phyloP scores from a whole-genome alignment of 2,797 vertebrate genomes.

The Thalassophryne amazonica region DNA sequence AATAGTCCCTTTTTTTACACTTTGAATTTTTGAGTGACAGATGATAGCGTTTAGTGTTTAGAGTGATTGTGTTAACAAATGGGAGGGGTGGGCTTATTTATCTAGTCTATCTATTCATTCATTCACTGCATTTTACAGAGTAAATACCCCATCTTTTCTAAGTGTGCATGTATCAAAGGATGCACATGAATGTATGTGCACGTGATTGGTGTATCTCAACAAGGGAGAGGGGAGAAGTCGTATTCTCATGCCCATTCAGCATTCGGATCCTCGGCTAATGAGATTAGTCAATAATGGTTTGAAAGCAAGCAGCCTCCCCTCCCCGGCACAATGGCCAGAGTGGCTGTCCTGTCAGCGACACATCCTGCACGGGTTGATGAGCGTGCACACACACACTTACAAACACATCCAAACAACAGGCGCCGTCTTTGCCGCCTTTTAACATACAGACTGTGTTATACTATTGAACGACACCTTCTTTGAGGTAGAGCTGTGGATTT shows the following conservation, averaged over 20 bases:
- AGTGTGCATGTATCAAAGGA: conserved; percentile 7
- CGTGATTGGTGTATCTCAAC: conserved; percentile 36
- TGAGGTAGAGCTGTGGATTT: conserved; percentile 17
- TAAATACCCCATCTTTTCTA: too few species aligned
- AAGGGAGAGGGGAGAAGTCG: conserved; percentile 41
- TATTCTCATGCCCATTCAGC: conserved; percentile 60
- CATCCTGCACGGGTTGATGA: conserved; percentile 59
- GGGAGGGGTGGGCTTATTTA: too few species aligned
- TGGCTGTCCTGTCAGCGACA: conserved; percentile 63
- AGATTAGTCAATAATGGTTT: conserved; percentile 77
- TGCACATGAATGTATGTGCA: conserved; percentile 30
- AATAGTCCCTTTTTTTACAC: too few species aligned
- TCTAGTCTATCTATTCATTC: too few species aligned
- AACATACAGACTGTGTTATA: conserved; percentile 70
- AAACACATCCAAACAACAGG: conserved; percentile 54
- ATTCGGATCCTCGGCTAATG: conserved; percentile 71
- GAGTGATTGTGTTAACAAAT: too few species aligned
- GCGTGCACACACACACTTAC: conserved; percentile 8
- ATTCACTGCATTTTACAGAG: too few species aligned
- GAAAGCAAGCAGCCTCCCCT: conserved; percentile 63
- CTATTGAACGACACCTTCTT: conserved; percentile 45
- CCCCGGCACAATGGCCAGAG: conserved; percentile 62
- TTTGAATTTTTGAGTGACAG: too few species aligned
- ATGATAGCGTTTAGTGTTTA: too few species aligned
- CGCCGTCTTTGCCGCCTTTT: conserved; percentile 61